phyloP scores from a whole-genome alignment of 2,888 invertebrate genomes.

The Minunthozetes semirufus region DNA sequence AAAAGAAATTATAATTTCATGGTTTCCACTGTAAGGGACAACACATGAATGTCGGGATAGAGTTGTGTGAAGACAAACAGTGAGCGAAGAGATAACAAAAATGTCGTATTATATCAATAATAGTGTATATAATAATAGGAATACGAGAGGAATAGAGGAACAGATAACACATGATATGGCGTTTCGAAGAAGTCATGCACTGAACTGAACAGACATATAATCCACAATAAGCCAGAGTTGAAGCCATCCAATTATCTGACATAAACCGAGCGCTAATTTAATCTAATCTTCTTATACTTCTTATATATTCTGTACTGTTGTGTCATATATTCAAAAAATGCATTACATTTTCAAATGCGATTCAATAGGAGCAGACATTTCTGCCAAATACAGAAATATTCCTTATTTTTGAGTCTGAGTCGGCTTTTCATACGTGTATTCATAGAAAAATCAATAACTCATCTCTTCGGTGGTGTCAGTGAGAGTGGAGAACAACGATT shows the following conservation, averaged over 20 bases:
- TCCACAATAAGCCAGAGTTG: not conserved
- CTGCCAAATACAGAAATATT: not conserved
- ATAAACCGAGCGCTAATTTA: conserved; percentile 23
- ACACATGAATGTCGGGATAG: not conserved
- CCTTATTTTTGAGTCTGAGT: not conserved
- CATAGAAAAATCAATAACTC: not conserved
- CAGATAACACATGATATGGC: conserved; percentile 14
- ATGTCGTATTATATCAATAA: conserved; percentile 28
- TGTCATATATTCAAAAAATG: conserved; percentile 24
- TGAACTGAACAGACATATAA: not conserved
- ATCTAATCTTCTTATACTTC: conserved; percentile 21
- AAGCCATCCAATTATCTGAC: conserved; percentile 24
- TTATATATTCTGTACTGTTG: no score
- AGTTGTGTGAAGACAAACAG: not conserved
- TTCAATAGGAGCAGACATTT: not conserved
- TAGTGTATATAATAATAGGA: conserved; percentile 16
- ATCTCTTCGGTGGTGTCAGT: not conserved
- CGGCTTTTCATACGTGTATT: not conserved
- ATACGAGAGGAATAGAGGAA: not conserved
- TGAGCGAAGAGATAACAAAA: conserved; percentile 24
- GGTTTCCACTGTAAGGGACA: not conserved
- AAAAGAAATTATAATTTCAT: conserved; percentile 22
- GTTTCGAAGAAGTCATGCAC: not conserved
- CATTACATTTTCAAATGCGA: not conserved
- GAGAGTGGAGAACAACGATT: conserved; percentile 2